Percentiles rank a stretch among this genome's conserved stretches.
Conservation (phyloP, 1,140 invertebrate genomes). For the Ctenoplectra terminalis region DNA sequence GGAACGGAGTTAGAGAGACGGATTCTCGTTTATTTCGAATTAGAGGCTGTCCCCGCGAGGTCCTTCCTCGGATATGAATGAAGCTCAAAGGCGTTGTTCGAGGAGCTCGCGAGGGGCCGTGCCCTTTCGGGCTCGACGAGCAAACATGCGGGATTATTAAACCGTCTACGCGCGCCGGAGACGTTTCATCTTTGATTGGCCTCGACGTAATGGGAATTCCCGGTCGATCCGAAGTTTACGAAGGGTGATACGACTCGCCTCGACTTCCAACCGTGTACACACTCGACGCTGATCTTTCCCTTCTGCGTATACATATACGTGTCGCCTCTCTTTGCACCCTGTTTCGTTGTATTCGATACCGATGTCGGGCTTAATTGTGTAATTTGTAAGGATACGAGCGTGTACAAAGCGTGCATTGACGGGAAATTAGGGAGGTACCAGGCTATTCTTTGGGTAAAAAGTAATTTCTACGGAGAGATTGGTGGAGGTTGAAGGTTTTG, state of each 20-base stretch:
- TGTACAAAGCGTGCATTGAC: neutral
- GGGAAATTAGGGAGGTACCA: neutral
- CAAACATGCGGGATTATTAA: constrained; percentile 79
- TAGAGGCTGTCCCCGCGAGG: constrained; percentile 53
- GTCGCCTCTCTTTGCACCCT: neutral
- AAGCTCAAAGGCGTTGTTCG: constrained; percentile 74
- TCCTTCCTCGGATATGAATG: constrained; percentile 69
- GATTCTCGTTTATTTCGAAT: constrained; percentile 70
- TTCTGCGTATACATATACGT: neutral
- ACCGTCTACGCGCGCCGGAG: constrained; percentile 67
- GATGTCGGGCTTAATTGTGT: constrained; percentile 32
- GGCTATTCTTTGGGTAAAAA: neutral
- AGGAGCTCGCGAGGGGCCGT: constrained; percentile 49
- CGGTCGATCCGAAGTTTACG: constrained; percentile 61
- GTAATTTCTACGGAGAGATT: neutral
- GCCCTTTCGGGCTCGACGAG: constrained; percentile 64
- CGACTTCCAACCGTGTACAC: constrained; percentile 28
- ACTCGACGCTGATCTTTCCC: neutral
- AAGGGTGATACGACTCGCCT: constrained; percentile 42
- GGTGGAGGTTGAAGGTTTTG: neutral
- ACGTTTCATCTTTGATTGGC: constrained; percentile 76
- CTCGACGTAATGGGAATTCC: constrained; percentile 71
- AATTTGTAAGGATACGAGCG: constrained; percentile 8
- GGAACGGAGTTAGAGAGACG: neutral
- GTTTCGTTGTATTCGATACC: constrained; percentile 10